A percentile compares a stretch with the other conserved stretches of the same genome.
These are phyloP conservation scores for Kryptopterus vitreolus DNA, from an alignment of 2,797 vertebrate genomes.

Conservation along the genomic window DNA sequence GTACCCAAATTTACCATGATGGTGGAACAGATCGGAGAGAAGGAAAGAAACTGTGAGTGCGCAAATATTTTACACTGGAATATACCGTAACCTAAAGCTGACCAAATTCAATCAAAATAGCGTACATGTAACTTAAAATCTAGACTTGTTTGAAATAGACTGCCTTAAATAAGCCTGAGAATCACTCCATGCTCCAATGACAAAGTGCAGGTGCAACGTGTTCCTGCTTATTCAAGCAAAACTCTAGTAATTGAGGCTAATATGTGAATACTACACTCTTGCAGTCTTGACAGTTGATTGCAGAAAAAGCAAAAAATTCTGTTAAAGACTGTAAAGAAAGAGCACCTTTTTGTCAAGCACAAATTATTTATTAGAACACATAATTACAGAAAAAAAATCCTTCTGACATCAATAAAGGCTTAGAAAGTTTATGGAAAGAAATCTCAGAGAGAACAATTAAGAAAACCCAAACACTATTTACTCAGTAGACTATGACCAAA, in stretches of 20 bases:
- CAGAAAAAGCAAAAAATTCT: background rate
- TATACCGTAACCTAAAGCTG: background rate
- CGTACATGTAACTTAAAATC: constrained; percentile 9
- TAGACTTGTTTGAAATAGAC: background rate
- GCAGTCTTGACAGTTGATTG: background rate
- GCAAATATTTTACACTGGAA: background rate
- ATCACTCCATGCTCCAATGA: background rate
- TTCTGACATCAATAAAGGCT: background rate
- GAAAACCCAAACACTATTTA: background rate
- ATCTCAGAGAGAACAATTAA: background rate
- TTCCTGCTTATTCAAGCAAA: constrained; percentile 7
- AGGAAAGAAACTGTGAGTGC: background rate
- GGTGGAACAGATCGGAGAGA: background rate
- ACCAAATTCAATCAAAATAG: background rate
- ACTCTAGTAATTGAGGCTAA: constrained; percentile 1
- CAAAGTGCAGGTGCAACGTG: background rate
- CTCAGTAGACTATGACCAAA: background rate
- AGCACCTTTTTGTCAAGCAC: background rate
- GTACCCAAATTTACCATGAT: background rate
- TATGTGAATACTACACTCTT: background rate
- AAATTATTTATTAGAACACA: background rate
- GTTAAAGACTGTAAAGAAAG: background rate
- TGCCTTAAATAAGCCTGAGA: background rate
- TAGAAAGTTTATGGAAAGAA: background rate
- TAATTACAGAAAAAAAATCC: background rate